phyloP scores from a whole-genome alignment of 2,797 vertebrate species.

The Poecilia gillii region DNA sequence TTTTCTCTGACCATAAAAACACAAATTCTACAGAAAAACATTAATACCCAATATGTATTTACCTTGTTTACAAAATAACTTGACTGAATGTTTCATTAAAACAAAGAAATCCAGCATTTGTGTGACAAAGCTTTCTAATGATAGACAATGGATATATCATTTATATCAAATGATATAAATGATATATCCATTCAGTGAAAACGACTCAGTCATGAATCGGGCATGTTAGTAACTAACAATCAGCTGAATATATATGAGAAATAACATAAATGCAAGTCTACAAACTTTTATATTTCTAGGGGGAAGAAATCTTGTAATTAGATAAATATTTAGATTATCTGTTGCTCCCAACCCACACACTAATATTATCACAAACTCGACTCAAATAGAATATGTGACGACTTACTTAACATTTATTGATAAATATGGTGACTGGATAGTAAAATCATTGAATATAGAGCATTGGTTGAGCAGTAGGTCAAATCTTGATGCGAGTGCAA shows the following conservation, averaged over 20 bases:
- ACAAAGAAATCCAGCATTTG: conserved; percentile 32
- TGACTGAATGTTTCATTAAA: background rate
- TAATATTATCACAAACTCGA: background rate
- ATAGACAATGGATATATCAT: too few species aligned
- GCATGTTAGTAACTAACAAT: conserved; percentile 11
- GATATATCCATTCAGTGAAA: conserved; percentile 42
- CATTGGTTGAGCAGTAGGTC: background rate
- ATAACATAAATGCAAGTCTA: background rate
- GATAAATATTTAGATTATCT: background rate
- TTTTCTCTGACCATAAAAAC: background rate
- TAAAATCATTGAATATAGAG: too few species aligned
- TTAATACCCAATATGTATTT: background rate
- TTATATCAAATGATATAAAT: conserved; percentile 35
- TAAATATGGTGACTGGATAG: background rate
- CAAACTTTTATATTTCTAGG: background rate
- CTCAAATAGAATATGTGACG: too few species aligned
- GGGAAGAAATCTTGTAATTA: background rate
- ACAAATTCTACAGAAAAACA: background rate
- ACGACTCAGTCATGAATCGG: conserved; percentile 21
- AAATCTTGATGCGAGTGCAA: background rate
- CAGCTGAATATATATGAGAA: background rate
- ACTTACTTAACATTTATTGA: background rate
- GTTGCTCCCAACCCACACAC: background rate
- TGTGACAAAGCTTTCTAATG: conserved; percentile 49
- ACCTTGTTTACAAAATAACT: background rate